phyloP scores from a whole-genome alignment of 2,888 invertebrate species.

The Ophraella communa region DNA sequence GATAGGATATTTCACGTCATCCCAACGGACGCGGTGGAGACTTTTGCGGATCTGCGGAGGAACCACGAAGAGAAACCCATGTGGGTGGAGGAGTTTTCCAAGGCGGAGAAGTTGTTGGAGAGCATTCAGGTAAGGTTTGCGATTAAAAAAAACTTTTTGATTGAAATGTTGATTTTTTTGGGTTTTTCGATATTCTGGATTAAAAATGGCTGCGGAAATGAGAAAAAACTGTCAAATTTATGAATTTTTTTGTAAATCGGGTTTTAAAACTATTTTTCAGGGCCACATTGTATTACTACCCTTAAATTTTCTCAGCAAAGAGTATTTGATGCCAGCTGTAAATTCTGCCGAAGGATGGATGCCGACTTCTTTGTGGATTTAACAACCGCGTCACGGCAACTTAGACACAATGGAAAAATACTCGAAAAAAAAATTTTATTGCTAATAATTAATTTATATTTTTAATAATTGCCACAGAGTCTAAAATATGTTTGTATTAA shows the following conservation, averaged over 20 bases:
- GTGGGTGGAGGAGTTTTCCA: conserved; percentile 73
- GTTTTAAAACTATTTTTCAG: too few species aligned
- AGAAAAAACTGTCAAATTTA: too few species aligned
- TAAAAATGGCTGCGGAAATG: too few species aligned
- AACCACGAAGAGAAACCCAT: conserved; percentile 79
- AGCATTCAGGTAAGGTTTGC: conserved; percentile 70
- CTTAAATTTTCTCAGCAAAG: conserved; percentile 85
- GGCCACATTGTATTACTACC: conserved; percentile 91
- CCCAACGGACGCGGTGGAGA: conserved; percentile 82
- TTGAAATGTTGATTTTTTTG: too few species aligned
- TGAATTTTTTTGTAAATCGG: background rate
- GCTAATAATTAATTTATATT: too few species aligned
- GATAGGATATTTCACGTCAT: conserved; percentile 91
- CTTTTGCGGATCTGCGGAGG: conserved; percentile 77
- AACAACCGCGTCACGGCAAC: conserved; percentile 35
- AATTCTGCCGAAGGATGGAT: conserved; percentile 90
- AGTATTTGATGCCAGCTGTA: conserved; percentile 82
- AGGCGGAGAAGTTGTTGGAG: conserved; percentile 75
- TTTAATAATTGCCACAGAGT: too few species aligned
- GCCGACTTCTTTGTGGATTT: conserved; percentile 93
- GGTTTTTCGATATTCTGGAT: too few species aligned
- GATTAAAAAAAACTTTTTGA: too few species aligned
- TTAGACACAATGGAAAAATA: background rate
- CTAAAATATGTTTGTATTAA: too few species aligned
- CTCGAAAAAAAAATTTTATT: background rate